Conservation (phyloP, 2,113 vertebrate species). For the Budorcas taxicolor region DNA sequence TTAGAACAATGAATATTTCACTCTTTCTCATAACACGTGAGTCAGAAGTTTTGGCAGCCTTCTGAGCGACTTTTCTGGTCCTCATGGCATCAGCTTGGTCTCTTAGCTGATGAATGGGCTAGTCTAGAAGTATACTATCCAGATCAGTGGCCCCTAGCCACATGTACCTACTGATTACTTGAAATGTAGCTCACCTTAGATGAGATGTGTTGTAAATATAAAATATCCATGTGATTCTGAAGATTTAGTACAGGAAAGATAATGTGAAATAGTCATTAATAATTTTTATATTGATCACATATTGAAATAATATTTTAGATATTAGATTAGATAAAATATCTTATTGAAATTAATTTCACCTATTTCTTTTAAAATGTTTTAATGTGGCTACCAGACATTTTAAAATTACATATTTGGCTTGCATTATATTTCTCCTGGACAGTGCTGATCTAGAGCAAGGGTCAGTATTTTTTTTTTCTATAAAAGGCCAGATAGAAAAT, state of each 20-base stretch:
- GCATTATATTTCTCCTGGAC: not conserved
- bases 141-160: not conserved
- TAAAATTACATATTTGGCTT: not conserved
- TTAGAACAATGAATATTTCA: not conserved
- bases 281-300: not conserved
- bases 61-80: not conserved
- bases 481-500: not conserved
- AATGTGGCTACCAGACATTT: not conserved
- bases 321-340: not conserved
- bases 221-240: not conserved
- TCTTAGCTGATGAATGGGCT: not conserved
- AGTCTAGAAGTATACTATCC: not conserved
- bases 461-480: not conserved
- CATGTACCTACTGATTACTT: not conserved
- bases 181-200: not conserved
- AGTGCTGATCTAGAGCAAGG: not conserved
- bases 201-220: not conserved
- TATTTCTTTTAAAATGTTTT: not conserved
- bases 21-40: not conserved
- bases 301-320: not conserved
- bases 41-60: not conserved
- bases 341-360: not conserved
- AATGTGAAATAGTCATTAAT: not conserved
- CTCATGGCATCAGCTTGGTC: not conserved
- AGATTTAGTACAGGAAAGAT: not conserved